phyloP scores from a whole-genome alignment of 2,113 vertebrate species.

The Misgurnus mizolepis region DNA sequence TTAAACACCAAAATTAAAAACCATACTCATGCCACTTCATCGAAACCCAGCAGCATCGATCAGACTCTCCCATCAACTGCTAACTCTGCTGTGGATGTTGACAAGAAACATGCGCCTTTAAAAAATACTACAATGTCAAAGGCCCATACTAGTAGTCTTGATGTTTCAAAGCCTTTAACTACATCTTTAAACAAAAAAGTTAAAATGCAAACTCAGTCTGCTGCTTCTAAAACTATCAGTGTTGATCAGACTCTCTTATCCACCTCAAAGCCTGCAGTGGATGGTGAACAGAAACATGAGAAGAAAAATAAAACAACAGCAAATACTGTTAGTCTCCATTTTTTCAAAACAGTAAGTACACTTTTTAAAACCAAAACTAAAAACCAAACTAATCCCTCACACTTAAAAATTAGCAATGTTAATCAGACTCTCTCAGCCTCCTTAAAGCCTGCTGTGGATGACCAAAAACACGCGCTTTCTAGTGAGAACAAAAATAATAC shows the following conservation, averaged over 20 bases:
- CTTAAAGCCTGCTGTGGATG: neutral
- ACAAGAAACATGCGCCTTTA: neutral
- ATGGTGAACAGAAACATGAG: conserved; percentile 56
- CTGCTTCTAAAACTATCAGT: neutral
- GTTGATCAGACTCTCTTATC: neutral
- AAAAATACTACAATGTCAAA: neutral
- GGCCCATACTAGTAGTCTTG: neutral
- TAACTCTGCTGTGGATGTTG: conserved; percentile 8
- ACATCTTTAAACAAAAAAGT: conserved; percentile 8
- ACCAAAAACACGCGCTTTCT: conserved; percentile 66
- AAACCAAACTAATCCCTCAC: conserved; percentile 8
- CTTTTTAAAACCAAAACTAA: conserved; percentile 4
- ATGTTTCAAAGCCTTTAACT: conserved; percentile 10
- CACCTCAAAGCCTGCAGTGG: neutral
- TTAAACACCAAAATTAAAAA: conserved; percentile 56
- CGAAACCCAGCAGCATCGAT: conserved; percentile 57
- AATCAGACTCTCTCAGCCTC: neutral
- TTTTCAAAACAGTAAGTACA: neutral
- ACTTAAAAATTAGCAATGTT: neutral
- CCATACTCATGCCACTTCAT: conserved; percentile 46
- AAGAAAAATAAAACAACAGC: neutral
- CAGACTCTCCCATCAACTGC: neutral
- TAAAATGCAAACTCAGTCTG: neutral
- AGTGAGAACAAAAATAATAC: neutral
- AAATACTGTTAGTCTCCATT: neutral